These are phyloP conservation scores for Cichladusa arquata DNA, from an alignment of 2,113 vertebrate species.

Conservation along the genomic window DNA sequence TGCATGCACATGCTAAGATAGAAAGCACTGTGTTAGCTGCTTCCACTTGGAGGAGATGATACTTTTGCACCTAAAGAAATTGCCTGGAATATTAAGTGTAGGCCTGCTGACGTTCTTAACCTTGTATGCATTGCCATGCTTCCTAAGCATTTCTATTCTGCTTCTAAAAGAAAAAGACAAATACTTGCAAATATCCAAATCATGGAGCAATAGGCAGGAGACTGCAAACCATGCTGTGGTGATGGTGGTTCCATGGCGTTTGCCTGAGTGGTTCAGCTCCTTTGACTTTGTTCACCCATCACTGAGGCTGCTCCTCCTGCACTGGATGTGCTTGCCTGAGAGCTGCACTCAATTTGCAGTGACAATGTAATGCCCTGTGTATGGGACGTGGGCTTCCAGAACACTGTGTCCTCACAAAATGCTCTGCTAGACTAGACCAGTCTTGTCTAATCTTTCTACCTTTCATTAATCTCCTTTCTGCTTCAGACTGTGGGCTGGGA, in stretches of 20 bases:
- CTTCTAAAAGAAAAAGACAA: neutral
- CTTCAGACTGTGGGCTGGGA: neutral
- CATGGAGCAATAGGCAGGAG: neutral
- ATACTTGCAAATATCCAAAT: neutral
- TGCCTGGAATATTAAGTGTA: neutral
- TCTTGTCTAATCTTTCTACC: neutral
- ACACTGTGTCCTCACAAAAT: neutral
- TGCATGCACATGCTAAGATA: neutral
- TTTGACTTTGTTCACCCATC: neutral
- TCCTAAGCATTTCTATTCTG: neutral
- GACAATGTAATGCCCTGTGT: accelerated
- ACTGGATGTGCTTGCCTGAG: accelerated
- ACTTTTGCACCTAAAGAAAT: neutral
- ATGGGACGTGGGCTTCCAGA: neutral
- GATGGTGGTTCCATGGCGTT: neutral
- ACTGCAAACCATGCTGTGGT: neutral
- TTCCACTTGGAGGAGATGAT: neutral
- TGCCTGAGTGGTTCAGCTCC: neutral
- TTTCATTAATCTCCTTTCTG: neutral
- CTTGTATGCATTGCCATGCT: neutral
- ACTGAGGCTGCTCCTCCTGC: neutral
- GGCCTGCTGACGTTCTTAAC: neutral
- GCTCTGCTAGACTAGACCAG: neutral
- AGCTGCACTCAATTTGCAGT: neutral
- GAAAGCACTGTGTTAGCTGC: neutral